Percentiles rank a stretch among this genome's conserved stretches.
These are phyloP conservation scores for Isoperla grammatica DNA, from an alignment of 2,888 invertebrate species.

Conservation along the genomic window DNA sequence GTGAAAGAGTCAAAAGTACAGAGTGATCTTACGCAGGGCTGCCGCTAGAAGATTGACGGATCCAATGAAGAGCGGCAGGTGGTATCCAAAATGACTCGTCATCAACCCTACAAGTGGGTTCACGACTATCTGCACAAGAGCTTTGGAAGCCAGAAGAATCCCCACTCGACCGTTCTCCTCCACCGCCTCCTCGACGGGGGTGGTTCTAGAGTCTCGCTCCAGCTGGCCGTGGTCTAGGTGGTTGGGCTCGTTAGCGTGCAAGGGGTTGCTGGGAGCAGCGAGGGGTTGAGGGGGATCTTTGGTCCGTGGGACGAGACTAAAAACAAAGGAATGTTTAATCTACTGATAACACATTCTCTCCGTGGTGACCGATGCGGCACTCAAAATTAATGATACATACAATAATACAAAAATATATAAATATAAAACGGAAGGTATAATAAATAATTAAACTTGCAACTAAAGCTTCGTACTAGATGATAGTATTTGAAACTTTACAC, in stretches of 20 bases:
- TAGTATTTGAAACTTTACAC: no score
- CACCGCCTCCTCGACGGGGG: constrained; percentile 29
- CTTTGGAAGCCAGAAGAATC: constrained; percentile 67
- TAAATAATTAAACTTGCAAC: no score
- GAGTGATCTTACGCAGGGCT: constrained; percentile 58
- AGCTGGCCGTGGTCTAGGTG: neutral
- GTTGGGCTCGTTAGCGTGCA: neutral
- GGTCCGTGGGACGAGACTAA: no score
- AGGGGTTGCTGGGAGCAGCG: no score
- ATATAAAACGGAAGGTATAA: no score
- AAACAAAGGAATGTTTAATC: no score
- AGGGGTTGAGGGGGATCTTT: no score
- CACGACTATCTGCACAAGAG: constrained; percentile 68
- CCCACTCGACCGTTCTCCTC: constrained; percentile 64
- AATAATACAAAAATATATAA: no score
- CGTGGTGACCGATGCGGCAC: neutral
- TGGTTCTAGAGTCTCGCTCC: neutral
- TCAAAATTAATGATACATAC: no score
- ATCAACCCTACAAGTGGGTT: constrained; percentile 70
- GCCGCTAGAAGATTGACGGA: constrained; percentile 61
- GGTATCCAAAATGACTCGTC: constrained; percentile 60
- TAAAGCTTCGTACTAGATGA: no score
- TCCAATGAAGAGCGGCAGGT: constrained; percentile 61
- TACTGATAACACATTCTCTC: neutral
- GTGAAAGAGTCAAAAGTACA: no score